A percentile compares a stretch with the other conserved stretches of the same genome.
Conservation (phyloP, 2,888 invertebrate genomes). For the Caenorhabditis becei region DNA sequence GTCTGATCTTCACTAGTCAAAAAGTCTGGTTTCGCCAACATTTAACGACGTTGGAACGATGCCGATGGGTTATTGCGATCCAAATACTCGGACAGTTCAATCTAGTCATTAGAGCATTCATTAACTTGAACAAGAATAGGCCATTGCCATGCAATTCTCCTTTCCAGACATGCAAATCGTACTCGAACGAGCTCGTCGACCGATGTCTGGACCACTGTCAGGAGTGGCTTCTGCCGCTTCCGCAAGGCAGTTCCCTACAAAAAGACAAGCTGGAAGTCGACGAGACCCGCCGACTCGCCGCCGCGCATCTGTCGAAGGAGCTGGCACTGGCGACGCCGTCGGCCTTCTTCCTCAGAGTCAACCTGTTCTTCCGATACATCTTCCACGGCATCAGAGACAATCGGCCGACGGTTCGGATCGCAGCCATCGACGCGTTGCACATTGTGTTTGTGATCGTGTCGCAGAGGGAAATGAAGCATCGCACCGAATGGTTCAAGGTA, state of each 20-base stretch:
- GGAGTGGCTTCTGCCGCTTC: constrained; percentile 90
- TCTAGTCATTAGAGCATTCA: too few species aligned
- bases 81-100: too few species aligned
- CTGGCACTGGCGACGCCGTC: constrained; percentile 96
- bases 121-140: too few species aligned
- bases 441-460: constrained; percentile 95
- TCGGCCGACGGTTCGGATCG: constrained; percentile 90
- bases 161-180: constrained; percentile 86
- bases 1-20: too few species aligned
- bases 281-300: constrained; percentile 61
- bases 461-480: constrained; percentile 95
- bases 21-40: too few species aligned
- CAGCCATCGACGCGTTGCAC: constrained; percentile 93
- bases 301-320: constrained; percentile 89
- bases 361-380: constrained; percentile 83
- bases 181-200: constrained; percentile 97
- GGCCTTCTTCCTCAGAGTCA: constrained; percentile 88
- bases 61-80: too few species aligned
- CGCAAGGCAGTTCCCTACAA: background rate
- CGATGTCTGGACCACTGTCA: constrained; percentile 96
- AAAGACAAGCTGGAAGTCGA: constrained; percentile 10
- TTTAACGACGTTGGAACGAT: too few species aligned
- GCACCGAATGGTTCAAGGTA: constrained; percentile 88
- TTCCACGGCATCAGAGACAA: constrained; percentile 77
- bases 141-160: too few species aligned